phyloP scores from a whole-genome alignment of 2,888 invertebrate genomes.

The Bimastos eiseni region DNA sequence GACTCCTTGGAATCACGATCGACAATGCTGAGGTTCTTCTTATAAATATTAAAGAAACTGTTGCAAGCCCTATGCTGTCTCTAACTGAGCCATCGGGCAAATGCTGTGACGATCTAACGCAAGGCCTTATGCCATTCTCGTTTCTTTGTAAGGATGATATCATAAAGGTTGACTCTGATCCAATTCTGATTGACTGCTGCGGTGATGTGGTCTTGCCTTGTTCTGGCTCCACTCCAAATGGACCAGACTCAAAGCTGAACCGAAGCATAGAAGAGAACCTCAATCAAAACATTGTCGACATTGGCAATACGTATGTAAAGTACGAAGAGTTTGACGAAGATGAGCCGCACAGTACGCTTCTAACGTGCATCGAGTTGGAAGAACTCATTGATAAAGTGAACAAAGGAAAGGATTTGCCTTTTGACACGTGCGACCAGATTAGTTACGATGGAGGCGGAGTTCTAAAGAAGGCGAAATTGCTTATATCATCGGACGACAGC shows the following conservation, averaged over 20 bases:
- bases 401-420: slow-evolving; percentile 1
- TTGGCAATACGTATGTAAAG: not conserved
- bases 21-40: slow-evolving; percentile 43
- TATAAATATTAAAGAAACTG: slow-evolving; percentile 42
- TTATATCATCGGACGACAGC: slow-evolving; percentile 22
- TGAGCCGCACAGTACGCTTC: slow-evolving; percentile 18
- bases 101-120: not conserved
- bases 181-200: slow-evolving; percentile 10
- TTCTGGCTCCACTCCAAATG: not conserved
- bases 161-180: slow-evolving; percentile 2
- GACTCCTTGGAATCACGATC: slow-evolving; percentile 42
- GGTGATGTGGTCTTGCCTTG: not conserved
- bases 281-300: not conserved
- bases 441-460: not conserved
- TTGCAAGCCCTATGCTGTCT: slow-evolving; percentile 1
- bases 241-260: not conserved
- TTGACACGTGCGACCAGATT: not conserved
- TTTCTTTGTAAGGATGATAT: slow-evolving; percentile 15
- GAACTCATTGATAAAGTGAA: slow-evolving; percentile 26
- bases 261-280: not conserved
- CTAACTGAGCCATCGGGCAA: not conserved
- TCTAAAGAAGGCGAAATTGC: slow-evolving; percentile 8
- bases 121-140: slow-evolving; percentile 3
- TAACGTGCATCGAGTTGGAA: slow-evolving; percentile 26
- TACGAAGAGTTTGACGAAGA: slow-evolving; percentile 19